Evolutionary conservation across 1,140 invertebrate genomes (phyloP), one percentile per base, ranked within the genome.

Genomic region (Eufriesea mexicana): DNA sequence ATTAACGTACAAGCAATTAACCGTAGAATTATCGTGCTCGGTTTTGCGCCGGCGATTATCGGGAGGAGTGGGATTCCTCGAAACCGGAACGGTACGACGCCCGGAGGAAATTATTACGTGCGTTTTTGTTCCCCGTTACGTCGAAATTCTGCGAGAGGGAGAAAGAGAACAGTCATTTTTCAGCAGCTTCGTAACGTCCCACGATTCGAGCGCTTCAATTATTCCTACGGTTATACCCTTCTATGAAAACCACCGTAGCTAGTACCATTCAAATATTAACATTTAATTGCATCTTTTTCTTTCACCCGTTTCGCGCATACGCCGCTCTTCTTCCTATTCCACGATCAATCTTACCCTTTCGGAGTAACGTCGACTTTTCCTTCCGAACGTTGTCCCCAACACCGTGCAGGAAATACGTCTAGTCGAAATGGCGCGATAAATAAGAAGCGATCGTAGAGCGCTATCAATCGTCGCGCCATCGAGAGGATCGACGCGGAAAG

Each of bases 1-100:
- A 83, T 83, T 83, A 83, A 83, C 81, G 75, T 62, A 70, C 81
- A 64, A 83, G 81, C 81, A 83, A 83, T 83, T 83, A 83, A 83
- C 81, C 74, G 74, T 83, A 70, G 81, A 83, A 83, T 83, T 78
- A 83, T 83, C 81, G 81, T 83, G 75, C 66, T 78, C 75, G 74
- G 81, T 78, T 83, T 78, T 78, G 64, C 55, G 8, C 54, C 10
- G 47, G 7, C 35, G 81, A 83, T 83, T 83, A 83, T 77, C 81
- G 74, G 75, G 55, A 61, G 57, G 66, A 71, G 66, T 45, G 55
- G 54, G 74, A 82, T 82, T 82, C 79, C 79, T 83, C 55, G 75
- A 71, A 83, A 83, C 66, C 75, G 73, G 73, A 83, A 81, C 73
- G 73, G 64, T 23, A 68, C 73, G 54, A 67, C 73, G 64, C 72